Base-by-base conservation (phyloP, 2,797 vertebrate species). In the Thripadectes ignobilis region DNA sequence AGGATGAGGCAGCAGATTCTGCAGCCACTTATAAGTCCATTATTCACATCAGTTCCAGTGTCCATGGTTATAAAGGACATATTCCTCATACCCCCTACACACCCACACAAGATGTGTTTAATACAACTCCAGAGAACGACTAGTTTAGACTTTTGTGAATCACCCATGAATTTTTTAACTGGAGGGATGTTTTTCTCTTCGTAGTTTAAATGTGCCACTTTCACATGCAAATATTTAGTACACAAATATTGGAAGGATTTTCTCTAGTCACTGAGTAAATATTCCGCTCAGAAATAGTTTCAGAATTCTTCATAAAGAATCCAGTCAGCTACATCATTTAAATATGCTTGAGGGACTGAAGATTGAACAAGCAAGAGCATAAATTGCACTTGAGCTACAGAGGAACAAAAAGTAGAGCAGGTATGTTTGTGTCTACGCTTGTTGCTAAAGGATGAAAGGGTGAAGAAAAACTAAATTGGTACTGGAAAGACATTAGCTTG, bases 1-100 rank as follows among this genome's bases (percentile, higher is more conserved):
- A 21, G 76, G 73, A 78, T 94, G 95, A 95, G 73, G 79, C 95
- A 91, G 93, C 89, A 89, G 77, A 52, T 89, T 72, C 76, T 78
- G 72, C 79, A 75, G 85, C 87, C 29, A 24, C 79, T 75, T 85
- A 10, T 4, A 61, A 72, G 48, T 51, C 91, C 86, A 84, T 95
- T 93, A 88, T 52, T 93, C 85, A 67, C 69, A 39, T 36, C 38
- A 55, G 26, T 71, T 88, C 57, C 75, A 66, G 58, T 69, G 73
- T 30, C 62, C 18, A 3, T 22, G 27, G 24, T 41, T 86, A n/a
- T 23, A 38, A 85, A 73, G 51, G 72, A 18, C 10, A 23, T 38
- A 21, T 72, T 72, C 66, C 73, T 79, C 62, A 43, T 76, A 49
- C 10, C 57, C 55, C 13, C 55, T 66, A 14, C 16, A 24, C 27